Conservation (phyloP, 1,140 invertebrate species). For the Tyrophagus putrescentiae region DNA sequence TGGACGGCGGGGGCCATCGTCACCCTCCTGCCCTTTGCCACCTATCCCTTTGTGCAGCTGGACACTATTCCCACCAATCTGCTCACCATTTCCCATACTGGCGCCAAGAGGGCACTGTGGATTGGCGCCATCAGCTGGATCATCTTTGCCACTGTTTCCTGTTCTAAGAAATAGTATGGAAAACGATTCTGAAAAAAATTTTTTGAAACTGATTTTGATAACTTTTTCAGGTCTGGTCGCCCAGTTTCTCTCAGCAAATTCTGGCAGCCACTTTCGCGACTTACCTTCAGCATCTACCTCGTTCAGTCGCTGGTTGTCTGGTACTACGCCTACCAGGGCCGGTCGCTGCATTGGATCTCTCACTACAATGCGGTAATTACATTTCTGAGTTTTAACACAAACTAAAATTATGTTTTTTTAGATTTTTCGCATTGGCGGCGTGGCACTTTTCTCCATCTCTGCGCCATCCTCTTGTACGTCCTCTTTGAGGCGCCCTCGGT, state of each 20-base stretch:
- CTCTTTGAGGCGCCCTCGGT: conserved; percentile 17
- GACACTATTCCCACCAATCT: neutral
- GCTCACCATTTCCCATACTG: neutral
- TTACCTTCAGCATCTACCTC: conserved; percentile 16
- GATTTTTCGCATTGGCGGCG: conserved; percentile 15
- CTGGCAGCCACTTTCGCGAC: conserved; percentile 17
- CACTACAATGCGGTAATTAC: conserved; percentile 18
- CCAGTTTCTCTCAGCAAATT: conserved; percentile 8
- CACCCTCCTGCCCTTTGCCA: conserved; percentile 6
- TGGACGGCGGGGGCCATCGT: neutral
- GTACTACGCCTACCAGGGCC: conserved; percentile 13
- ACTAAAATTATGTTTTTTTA: neutral
- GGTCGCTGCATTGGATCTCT: conserved; percentile 5
- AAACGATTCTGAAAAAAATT: neutral
- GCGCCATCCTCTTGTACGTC: conserved; percentile 6
- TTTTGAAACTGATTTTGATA: neutral
- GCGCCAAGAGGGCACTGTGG: neutral
- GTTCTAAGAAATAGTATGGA: conserved; percentile 2
- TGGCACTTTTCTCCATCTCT: conserved; percentile 6
- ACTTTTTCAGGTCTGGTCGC: neutral
- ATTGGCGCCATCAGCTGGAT: conserved; percentile 5
- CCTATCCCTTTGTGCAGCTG: conserved; percentile 18
- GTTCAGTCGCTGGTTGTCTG: conserved; percentile 19
- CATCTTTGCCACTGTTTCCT: neutral
- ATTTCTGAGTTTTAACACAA: neutral